Conservation (phyloP, 2,888 invertebrate species). For the Plagiodera versicolora region DNA sequence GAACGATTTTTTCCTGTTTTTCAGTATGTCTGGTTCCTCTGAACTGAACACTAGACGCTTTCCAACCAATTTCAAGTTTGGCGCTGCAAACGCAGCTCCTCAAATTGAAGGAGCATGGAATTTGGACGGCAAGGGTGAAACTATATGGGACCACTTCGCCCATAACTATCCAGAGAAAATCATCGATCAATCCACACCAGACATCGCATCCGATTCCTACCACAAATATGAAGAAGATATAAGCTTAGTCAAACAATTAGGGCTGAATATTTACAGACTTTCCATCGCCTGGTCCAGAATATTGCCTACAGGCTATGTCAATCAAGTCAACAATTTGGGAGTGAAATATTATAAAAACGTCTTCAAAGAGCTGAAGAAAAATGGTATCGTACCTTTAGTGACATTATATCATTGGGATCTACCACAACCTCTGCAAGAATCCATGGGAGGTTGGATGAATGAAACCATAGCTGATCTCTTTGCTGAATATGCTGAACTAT, state of each 20-base stretch:
- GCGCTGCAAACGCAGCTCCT: conserved; percentile 43
- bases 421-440: conserved; percentile 45
- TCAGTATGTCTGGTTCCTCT: conserved; percentile 11
- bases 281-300: conserved; percentile 35
- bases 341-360: conserved; percentile 32
- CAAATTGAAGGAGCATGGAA: conserved; percentile 45
- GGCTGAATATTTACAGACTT: conserved; percentile 57
- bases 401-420: conserved; percentile 28
- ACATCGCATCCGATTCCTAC: conserved; percentile 69
- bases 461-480: conserved; percentile 65
- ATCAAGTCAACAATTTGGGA: background rate
- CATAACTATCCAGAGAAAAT: conserved; percentile 22
- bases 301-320: background rate
- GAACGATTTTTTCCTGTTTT: no score
- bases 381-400: conserved; percentile 21
- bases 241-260: conserved; percentile 59
- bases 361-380: conserved; percentile 13
- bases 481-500: conserved; percentile 61
- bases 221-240: conserved; percentile 67
- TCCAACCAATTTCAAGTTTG: conserved; percentile 36
- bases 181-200: conserved; percentile 55
- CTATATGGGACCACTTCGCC: conserved; percentile 31
- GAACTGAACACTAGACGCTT: conserved; percentile 23
- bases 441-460: conserved; percentile 65
- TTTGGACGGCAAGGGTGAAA: conserved; percentile 40